Percentiles rank a stretch among this genome's conserved stretches.
These are phyloP conservation scores for Torymus auratus DNA, from an alignment of 2,888 invertebrate genomes.

Conservation along the genomic window DNA sequence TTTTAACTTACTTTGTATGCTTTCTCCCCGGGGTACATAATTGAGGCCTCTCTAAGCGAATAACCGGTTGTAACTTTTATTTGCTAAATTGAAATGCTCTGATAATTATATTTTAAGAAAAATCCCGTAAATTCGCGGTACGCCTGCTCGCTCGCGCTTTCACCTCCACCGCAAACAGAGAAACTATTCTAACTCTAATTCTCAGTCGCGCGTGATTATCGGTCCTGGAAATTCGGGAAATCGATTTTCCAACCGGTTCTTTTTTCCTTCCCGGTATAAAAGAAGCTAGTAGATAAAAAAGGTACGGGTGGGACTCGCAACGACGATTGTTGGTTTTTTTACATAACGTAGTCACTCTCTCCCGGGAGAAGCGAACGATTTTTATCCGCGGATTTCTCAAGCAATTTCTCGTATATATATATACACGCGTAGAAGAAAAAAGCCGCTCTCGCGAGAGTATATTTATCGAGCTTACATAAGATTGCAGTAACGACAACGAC, in stretches of 20 bases:
- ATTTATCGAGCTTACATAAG: slow-evolving; percentile 55
- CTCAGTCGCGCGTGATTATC: no score
- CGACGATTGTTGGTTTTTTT: slow-evolving; percentile 5
- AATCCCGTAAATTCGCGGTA: slow-evolving; percentile 31
- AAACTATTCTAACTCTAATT: background rate
- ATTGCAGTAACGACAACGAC: slow-evolving; percentile 30
- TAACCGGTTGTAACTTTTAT: slow-evolving; percentile 54
- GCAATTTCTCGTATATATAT: slow-evolving; percentile 41
- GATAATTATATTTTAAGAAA: slow-evolving; percentile 50
- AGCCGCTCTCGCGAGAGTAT: background rate
- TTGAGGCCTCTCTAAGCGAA: slow-evolving; percentile 52
- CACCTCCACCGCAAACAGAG: slow-evolving; percentile 23
- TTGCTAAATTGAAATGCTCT: slow-evolving; percentile 54
- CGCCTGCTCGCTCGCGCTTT: slow-evolving; percentile 51
- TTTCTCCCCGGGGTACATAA: slow-evolving; percentile 52
- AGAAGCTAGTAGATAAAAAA: no score
- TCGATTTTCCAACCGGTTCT: no score
- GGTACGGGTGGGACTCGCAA: no score
- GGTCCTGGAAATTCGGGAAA: no score
- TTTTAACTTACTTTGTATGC: slow-evolving; percentile 49
- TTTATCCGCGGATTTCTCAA: slow-evolving; percentile 48
- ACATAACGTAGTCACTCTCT: slow-evolving; percentile 10
- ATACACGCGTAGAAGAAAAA: background rate
- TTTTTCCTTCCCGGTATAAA: no score
- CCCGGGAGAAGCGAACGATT: background rate